Percentiles rank a stretch among this genome's conserved stretches.
phyloP scores from a whole-genome alignment of 2,113 vertebrate species.

The Oncorhynchus tshawytscha region DNA sequence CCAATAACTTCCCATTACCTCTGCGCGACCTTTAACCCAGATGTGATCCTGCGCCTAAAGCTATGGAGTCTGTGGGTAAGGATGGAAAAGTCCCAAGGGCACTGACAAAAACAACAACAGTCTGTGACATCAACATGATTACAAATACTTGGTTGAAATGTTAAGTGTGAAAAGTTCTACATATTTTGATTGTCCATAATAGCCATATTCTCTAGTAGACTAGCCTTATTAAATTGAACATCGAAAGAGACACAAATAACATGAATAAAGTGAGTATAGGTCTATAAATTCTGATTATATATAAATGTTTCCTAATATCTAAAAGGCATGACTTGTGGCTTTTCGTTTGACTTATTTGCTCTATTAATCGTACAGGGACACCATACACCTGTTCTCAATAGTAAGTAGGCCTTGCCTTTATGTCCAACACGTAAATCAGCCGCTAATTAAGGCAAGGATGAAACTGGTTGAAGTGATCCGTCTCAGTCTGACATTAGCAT shows the following conservation, averaged over 20 bases:
- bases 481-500: constrained; percentile 16
- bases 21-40: constrained; percentile 77
- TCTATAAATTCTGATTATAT: background rate
- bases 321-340: too few relatives aligned
- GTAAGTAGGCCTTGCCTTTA: background rate
- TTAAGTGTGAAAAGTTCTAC: background rate
- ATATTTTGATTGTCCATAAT: background rate
- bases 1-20: constrained; percentile 88
- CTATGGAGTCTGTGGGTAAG: background rate
- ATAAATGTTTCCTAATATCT: background rate
- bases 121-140: background rate
- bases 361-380: background rate
- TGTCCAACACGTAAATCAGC: background rate
- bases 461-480: constrained; percentile 49
- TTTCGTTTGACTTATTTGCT: background rate
- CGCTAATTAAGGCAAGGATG: constrained; percentile 40
- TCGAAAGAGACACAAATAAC: background rate
- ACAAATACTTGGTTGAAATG: background rate
- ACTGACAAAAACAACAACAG: background rate
- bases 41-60: constrained; percentile 13
- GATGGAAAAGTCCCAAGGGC: background rate
- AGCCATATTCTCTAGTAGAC: background rate
- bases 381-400: background rate
- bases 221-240: too few relatives aligned
- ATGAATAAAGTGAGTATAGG: background rate